Evolutionary conservation across 1,140 invertebrate genomes (phyloP).

Genomic region (Saxidomus purpurata): DNA sequence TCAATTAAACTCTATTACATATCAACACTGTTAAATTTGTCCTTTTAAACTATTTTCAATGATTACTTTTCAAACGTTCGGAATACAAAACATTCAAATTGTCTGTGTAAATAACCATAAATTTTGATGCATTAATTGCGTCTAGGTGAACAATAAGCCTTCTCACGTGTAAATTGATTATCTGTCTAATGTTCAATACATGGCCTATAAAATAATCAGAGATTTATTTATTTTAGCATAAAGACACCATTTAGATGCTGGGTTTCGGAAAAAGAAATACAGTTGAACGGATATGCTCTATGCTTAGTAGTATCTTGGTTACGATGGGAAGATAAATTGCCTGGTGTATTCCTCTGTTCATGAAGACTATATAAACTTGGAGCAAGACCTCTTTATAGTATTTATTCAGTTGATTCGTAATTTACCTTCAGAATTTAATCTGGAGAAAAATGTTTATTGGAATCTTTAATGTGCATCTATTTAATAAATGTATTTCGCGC

Average conservation of each 20-base stretch:
- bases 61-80: background rate
- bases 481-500: no score
- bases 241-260: slow-evolving; percentile 14
- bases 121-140: slow-evolving; percentile 6
- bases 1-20: slow-evolving; percentile 37
- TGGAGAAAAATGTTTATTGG: no score
- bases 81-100: slow-evolving; percentile 22
- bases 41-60: slow-evolving; percentile 17
- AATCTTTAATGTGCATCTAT: no score
- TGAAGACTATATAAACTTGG: background rate
- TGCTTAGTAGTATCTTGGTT: background rate
- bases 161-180: slow-evolving; percentile 32
- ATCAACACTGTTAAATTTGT: slow-evolving; percentile 1
- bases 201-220: background rate
- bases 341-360: background rate
- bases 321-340: background rate
- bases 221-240: slow-evolving; percentile 22
- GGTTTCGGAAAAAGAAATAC: background rate
- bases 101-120: slow-evolving; percentile 32
- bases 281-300: background rate
- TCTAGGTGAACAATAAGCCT: background rate
- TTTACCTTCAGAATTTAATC: no score
- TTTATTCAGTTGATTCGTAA: no score
- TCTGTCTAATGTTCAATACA: background rate
- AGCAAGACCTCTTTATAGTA: no score